Percentiles rank a stretch among this genome's conserved stretches.
phyloP scores from a whole-genome alignment of 2,113 vertebrate species.

The Ophthalmolycus amberensis region DNA sequence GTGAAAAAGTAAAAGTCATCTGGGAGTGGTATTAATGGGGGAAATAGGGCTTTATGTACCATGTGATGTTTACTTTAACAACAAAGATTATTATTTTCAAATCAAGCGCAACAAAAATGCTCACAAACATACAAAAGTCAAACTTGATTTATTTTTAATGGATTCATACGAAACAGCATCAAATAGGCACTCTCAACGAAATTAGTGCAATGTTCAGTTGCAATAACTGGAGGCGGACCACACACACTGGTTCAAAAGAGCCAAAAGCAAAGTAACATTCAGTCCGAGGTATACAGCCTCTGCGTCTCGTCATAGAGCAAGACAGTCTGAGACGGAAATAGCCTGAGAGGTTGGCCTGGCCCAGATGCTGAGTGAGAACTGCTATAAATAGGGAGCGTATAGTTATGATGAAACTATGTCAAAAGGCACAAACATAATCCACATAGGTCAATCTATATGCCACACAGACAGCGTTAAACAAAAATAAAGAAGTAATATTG shows the following conservation, averaged over 20 bases:
- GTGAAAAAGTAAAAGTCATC: slow-evolving; percentile 18
- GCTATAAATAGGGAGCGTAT: slow-evolving; percentile 64
- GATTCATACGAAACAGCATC: slow-evolving; percentile 33
- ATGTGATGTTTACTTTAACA: background rate
- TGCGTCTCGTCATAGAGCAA: slow-evolving; percentile 43
- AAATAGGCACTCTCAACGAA: slow-evolving; percentile 8
- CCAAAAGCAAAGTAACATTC: slow-evolving; percentile 18
- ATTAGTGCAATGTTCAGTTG: slow-evolving; percentile 1
- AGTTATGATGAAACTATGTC: slow-evolving; percentile 16
- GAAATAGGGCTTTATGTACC: background rate
- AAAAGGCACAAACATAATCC: slow-evolving; percentile 49
- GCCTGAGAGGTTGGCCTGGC: slow-evolving; percentile 41
- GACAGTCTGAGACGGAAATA: slow-evolving; percentile 57
- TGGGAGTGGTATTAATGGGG: background rate
- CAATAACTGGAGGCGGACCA: background rate
- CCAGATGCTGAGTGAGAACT: slow-evolving; percentile 57
- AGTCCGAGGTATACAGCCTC: background rate
- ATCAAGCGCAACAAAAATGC: background rate
- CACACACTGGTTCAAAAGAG: slow-evolving; percentile 5
- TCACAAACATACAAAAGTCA: background rate
- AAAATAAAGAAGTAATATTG: background rate
- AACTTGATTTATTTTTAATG: slow-evolving; percentile 17
- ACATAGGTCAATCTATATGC: slow-evolving; percentile 28
- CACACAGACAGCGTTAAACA: slow-evolving; percentile 3
- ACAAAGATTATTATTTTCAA: background rate